Percentiles rank a stretch among this genome's conserved stretches.
Evolutionary conservation across 2,888 invertebrate genomes (phyloP).

Genomic region (Andricus curvator): DNA sequence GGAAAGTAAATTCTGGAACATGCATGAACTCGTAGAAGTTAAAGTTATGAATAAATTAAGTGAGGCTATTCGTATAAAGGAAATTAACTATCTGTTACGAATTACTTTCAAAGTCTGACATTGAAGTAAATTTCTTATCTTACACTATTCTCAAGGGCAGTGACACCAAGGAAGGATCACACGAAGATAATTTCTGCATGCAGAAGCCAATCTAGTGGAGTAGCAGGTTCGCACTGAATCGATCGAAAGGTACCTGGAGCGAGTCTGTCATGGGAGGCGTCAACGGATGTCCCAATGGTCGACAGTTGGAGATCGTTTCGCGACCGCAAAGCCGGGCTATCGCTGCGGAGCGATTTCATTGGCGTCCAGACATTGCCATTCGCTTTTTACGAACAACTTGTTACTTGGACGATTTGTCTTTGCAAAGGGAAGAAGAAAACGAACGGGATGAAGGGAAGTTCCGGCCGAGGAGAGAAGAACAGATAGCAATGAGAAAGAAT

Average conservation of each 20-base stretch:
- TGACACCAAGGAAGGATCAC: neutral
- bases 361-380: slow-evolving; percentile 49
- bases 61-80: neutral
- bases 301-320: slow-evolving; percentile 42
- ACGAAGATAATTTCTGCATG: slow-evolving; percentile 15
- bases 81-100: neutral
- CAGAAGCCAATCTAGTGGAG: slow-evolving; percentile 1
- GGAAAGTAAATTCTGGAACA: neutral
- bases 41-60: slow-evolving; percentile 5
- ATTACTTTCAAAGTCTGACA: neutral
- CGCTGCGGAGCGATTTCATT: slow-evolving; percentile 32
- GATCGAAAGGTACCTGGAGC: slow-evolving; percentile 5
- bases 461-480: slow-evolving; percentile 31
- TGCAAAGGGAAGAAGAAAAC: slow-evolving; percentile 14
- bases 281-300: slow-evolving; percentile 29
- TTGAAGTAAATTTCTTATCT: neutral
- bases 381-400: slow-evolving; percentile 70
- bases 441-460: slow-evolving; percentile 12
- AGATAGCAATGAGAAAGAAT: slow-evolving; percentile 14
- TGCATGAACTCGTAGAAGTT: neutral
- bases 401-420: slow-evolving; percentile 71
- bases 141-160: neutral
- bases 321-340: slow-evolving; percentile 25
- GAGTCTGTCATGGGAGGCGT: slow-evolving; percentile 36
- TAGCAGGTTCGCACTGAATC: neutral